Evolutionary conservation across 2,113 vertebrate genomes (phyloP), one percentile per base, ranked within the genome.

Genomic region (rabbit (Oryctolagus cuniculus)): DNA sequence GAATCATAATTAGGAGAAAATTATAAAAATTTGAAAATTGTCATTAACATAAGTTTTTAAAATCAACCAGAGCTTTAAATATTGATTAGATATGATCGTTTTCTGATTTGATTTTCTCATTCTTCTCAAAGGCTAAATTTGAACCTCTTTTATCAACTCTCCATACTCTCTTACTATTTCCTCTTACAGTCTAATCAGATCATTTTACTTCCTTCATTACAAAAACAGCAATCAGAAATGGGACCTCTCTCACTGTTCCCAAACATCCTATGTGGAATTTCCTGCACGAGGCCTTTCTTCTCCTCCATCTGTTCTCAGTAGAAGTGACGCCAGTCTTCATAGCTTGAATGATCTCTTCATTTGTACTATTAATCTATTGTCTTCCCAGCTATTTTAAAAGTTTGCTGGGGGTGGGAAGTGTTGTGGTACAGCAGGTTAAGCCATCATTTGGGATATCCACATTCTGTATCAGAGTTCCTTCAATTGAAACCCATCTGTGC

Each of bases 51-150:
- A 34, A 49, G 55, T 67, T 91, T 88, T 91, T 19, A 72, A 36
- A 78, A 64, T 91, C n/a, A 87, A 61, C 66, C 34, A 78, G 29
- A 89, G 27, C 53, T 89, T 89, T 88, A 83, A 83, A 38, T 84
- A 51, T 15, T 75, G 27, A 77, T 77, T 83, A 29, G 88, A 89
- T 87, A 53, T 70, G 63, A 70, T 63, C n/a, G 82, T 90, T 94
- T 81, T 92, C 53, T 84, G 31, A 51, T 79, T 92, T 82, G 21
- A 34, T 90, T 44, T 34, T 82, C 6, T 67, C 31, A 53, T 70
- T 70, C 22, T 77, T 7, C 63, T 83, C 25, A 69, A 61, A 87
- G 36, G 19, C 49, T 53, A n/a, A 87, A 77, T 70, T 63, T 88
- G 70, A 88, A 36, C 63, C 27, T 95, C n/a, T 87, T 88, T 44